Evolutionary conservation across 2,113 vertebrate genomes (phyloP).

Genomic region (Salvelinus fontinalis): DNA sequence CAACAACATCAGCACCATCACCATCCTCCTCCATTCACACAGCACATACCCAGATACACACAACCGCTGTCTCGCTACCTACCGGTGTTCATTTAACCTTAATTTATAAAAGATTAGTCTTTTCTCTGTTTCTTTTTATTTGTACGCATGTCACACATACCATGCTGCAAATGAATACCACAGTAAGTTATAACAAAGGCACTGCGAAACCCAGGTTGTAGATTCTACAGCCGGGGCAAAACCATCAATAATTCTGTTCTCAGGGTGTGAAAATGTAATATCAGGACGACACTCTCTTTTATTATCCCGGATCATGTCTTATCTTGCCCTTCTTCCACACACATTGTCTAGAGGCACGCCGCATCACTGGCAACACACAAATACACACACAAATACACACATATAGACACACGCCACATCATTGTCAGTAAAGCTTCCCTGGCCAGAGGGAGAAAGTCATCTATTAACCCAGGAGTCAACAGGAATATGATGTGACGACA

Average conservation of each 20-base stretch:
- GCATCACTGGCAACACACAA: background rate
- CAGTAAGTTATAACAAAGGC: constrained; percentile 32
- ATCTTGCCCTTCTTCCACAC: constrained; percentile 6
- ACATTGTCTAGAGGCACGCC: constrained; percentile 22
- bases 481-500: too few relatives aligned
- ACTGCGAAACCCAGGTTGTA: constrained; percentile 1
- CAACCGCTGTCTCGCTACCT: too few relatives aligned
- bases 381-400: too few relatives aligned
- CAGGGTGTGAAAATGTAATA: constrained; percentile 60
- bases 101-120: constrained; percentile 43
- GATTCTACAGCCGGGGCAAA: too few relatives aligned
- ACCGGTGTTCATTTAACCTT: constrained; percentile 31
- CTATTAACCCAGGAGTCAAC: too few relatives aligned
- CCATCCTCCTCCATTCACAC: background rate
- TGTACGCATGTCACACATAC: constrained; percentile 26
- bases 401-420: too few relatives aligned
- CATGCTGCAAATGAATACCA: too few relatives aligned
- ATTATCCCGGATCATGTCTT: constrained; percentile 54
- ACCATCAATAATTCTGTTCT: constrained; percentile 48
- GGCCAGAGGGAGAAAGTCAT: too few relatives aligned
- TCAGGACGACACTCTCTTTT: constrained; percentile 38
- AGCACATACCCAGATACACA: too few relatives aligned
- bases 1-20: background rate
- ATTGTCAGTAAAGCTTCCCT: too few relatives aligned
- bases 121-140: constrained; percentile 29